A percentile compares a stretch with the other conserved stretches of the same genome.
Conservation (phyloP, 2,888 invertebrate genomes). For the Fragum sueziense region DNA sequence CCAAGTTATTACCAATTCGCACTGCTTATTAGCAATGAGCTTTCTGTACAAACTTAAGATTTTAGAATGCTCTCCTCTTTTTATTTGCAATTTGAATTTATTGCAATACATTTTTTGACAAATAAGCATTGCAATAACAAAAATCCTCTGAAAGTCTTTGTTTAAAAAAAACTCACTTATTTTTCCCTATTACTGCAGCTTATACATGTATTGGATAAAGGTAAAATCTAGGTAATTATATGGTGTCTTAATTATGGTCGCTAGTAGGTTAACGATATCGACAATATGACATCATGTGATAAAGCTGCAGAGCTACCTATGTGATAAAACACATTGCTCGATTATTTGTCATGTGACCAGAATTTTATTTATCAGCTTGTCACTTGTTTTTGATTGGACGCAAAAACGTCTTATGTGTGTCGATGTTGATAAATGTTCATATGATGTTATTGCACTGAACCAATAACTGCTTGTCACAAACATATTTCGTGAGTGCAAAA, state of each 20-base stretch:
- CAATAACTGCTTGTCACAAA: no score
- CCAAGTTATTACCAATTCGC: neutral
- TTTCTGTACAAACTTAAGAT: neutral
- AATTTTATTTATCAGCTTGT: conserved; percentile 12
- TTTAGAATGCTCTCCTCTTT: neutral
- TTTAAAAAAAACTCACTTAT: neutral
- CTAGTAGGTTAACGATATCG: conserved; percentile 1
- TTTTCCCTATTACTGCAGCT: neutral
- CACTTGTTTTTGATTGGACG: neutral
- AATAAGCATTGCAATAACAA: neutral
- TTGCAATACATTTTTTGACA: neutral
- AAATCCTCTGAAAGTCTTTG: neutral
- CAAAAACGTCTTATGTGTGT: neutral
- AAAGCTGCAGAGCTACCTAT: neutral
- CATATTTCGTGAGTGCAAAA: no score
- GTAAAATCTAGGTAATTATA: neutral
- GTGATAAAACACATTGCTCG: conserved; percentile 14
- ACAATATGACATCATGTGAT: conserved; percentile 17
- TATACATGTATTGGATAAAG: neutral
- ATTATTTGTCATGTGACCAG: conserved; percentile 15
- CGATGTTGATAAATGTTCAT: neutral
- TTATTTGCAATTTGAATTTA: neutral
- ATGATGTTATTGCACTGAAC: no score
- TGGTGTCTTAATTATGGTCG: conserved; percentile 3
- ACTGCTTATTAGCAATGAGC: neutral